Conservation (phyloP, 2,888 invertebrate species). For the Itoplectis maculator region DNA sequence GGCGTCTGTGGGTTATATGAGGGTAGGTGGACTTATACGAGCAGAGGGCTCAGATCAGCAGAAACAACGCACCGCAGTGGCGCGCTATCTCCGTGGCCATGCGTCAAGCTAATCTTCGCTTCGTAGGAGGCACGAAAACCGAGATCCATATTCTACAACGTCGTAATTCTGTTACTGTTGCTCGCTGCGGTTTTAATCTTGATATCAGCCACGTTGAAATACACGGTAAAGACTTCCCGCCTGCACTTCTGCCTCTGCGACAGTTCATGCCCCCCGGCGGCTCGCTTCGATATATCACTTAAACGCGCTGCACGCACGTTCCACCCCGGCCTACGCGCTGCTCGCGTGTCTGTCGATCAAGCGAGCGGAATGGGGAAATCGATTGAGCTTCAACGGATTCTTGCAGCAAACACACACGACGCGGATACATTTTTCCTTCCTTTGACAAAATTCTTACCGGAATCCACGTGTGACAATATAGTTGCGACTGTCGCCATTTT, state of each 20-base stretch:
- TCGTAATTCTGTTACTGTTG: slow-evolving; percentile 63
- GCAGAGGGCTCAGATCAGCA: slow-evolving; percentile 41
- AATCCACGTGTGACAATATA: not conserved
- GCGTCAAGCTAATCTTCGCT: slow-evolving; percentile 79
- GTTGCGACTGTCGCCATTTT: not conserved
- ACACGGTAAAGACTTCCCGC: slow-evolving; percentile 53
- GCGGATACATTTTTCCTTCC: not conserved
- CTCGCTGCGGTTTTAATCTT: slow-evolving; percentile 72
- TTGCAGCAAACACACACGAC: not conserved
- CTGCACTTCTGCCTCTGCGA: not conserved
- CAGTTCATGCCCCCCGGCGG: not conserved
- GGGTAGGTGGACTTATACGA: slow-evolving; percentile 57
- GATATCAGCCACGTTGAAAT: slow-evolving; percentile 63
- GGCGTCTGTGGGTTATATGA: slow-evolving; percentile 40
- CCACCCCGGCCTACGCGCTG: not conserved
- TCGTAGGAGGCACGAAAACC: slow-evolving; percentile 63
- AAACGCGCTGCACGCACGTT: slow-evolving; percentile 4
- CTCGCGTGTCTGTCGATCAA: slow-evolving; percentile 4
- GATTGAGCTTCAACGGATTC: not conserved
- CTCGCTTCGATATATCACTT: slow-evolving; percentile 53
- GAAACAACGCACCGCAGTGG: slow-evolving; percentile 46
- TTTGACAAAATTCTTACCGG: not conserved
- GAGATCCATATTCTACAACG: slow-evolving; percentile 32
- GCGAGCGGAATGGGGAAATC: not conserved
- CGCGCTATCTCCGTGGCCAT: slow-evolving; percentile 76